Evolutionary conservation across 2,888 invertebrate species (phyloP).

Genomic region (Drosophila macrospina): DNA sequence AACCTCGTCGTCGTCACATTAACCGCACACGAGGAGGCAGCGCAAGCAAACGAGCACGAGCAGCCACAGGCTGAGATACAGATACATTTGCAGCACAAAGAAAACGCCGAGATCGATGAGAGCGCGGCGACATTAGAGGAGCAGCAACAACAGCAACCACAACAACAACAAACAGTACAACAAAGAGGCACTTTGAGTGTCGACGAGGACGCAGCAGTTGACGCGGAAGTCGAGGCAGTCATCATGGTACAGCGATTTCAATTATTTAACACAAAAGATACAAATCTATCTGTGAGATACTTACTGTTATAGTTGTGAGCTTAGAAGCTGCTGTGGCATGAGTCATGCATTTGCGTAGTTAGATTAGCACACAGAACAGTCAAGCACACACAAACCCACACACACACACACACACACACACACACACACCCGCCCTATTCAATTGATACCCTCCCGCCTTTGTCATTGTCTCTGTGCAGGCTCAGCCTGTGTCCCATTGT

Average conservation of each 20-base stretch:
- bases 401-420: neutral
- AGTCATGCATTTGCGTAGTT: constrained; percentile 41
- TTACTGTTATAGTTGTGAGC: constrained; percentile 6
- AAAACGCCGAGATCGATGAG: constrained; percentile 35
- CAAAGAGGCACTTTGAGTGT: constrained; percentile 7
- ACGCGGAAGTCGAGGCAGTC: constrained; percentile 77
- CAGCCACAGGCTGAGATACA: constrained; percentile 33
- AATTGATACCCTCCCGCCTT: neutral
- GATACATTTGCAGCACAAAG: constrained; percentile 40
- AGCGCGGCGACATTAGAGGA: constrained; percentile 40
- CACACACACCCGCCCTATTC: neutral
- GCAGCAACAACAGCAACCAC: constrained; percentile 11
- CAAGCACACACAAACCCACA: constrained; percentile 1
- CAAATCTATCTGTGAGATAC: constrained; percentile 33
- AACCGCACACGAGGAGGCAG: constrained; percentile 80
- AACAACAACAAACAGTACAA: constrained; percentile 19
- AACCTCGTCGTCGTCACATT: constrained; percentile 85
- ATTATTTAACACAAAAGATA: constrained; percentile 7
- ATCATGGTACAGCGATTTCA: constrained; percentile 56
- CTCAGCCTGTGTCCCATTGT: constrained; percentile 17
- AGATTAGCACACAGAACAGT: constrained; percentile 27
- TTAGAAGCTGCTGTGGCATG: constrained; percentile 16
- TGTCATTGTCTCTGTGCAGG: constrained; percentile 30
- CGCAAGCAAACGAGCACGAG: constrained; percentile 34
- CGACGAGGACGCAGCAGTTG: constrained; percentile 64